Base-by-base conservation (phyloP, 2,888 invertebrate species). In the Argyresthia goedartella region DNA sequence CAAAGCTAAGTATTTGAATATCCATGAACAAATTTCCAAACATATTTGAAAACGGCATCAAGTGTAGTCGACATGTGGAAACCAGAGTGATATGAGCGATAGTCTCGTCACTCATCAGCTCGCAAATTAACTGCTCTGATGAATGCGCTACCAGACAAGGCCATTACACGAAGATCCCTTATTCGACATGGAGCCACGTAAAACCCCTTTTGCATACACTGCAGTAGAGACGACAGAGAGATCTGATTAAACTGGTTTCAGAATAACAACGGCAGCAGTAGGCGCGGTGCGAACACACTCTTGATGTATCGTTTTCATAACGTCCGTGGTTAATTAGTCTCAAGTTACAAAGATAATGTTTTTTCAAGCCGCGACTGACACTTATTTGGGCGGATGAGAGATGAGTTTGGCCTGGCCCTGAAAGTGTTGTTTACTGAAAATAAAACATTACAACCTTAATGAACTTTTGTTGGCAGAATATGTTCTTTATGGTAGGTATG, bases 61-160 rank as follows among this genome's bases (percentile, higher is more conserved):
- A 25, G 25, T 25, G 25, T 25, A 25, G 25, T 25, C 25, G 25
- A 25, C 25, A 33, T 51, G 43, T 43, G 14, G 53, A 53, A 45
- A 47, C 35, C 41, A 47, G 43, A 36, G 33, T 42, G 36, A 50
- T 73, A 84, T 84, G 84, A 84, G 79, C 72, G 82, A 84, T 85
- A 80, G 69, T 78, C 71, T 70, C 72, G 72, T 77, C 76, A 76
- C 77, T 80, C 79, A 78, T 81, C 73, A 76, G 77, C 74, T 80
- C 70, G 69, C 80, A 82, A 84, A 84, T 84, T 84, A 84, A 81
- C 80, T 81, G 72, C 72, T 72, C 77, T 82, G 82, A 82, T 80
- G 76, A 81, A 81, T 81, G 74, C 74, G 68, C 68, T 62, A 59
- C 62, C 67, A 71, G 70, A 67, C 58, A 59, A 55, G 59, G 66